Conservation (phyloP, 2,888 invertebrate species). For the Rugalucina vietnamica region DNA sequence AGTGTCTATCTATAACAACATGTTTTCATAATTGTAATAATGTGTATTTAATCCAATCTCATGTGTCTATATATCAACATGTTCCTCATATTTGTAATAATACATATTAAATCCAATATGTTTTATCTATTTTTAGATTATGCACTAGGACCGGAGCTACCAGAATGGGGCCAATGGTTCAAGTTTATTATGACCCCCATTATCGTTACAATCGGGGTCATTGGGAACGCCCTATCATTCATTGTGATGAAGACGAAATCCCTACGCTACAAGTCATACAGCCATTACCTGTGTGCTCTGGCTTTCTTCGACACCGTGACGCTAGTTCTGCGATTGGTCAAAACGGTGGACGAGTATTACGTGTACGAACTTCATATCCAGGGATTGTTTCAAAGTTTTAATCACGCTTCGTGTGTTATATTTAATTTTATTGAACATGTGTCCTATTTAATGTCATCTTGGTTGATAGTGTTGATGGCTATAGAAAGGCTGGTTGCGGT, state of each 20-base stretch:
- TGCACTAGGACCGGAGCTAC: not conserved
- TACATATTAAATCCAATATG: no score
- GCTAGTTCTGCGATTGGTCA: constrained; percentile 68
- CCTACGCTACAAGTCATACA: constrained; percentile 79
- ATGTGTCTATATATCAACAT: no score
- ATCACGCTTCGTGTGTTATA: constrained; percentile 75
- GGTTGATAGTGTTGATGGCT: constrained; percentile 82
- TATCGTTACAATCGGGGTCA: constrained; percentile 76
- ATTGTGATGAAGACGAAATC: constrained; percentile 79
- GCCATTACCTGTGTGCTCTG: constrained; percentile 79
- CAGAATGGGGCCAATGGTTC: constrained; percentile 74
- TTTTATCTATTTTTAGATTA: no score
- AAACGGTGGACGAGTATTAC: constrained; percentile 66
- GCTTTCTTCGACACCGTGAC: constrained; percentile 80
- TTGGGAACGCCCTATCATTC: constrained; percentile 79
- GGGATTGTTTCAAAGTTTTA: constrained; percentile 66
- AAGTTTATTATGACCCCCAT: constrained; percentile 76
- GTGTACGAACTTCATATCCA: not conserved
- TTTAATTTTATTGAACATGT: constrained; percentile 77
- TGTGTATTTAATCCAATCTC: no score
- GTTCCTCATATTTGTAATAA: no score
- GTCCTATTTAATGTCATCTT: constrained; percentile 79
- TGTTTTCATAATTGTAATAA: no score
- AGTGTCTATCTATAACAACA: no score
- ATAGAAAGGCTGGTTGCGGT: constrained; percentile 79